Base-by-base conservation (phyloP, 2,888 invertebrate species). In the Megastigmus dorsalis region DNA sequence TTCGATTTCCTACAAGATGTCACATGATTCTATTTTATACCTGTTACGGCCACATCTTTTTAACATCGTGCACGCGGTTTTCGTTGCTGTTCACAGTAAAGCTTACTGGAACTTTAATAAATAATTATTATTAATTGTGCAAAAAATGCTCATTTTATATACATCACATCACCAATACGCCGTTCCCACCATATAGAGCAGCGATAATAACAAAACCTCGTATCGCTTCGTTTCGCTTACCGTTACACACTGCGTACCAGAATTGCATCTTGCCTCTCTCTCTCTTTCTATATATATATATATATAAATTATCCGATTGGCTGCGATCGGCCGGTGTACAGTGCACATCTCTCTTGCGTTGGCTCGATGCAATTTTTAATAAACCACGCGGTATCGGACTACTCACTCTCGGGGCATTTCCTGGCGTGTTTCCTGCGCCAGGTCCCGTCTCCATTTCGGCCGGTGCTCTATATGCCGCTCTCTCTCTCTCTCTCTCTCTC, bases 341-440 rank as follows among this genome's bases (percentile, higher is more conserved):
- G 48, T 23, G 59, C 1, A 18, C 45, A 23, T n/a, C 43, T 9
- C 9, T 13, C 23, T 0, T 20, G n/a, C 13, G 28, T 9, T 26
- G n/a, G 18, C 10, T 18, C n/a, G 26, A 41, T 65, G 60, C 55
- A 48, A 67, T 69, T 68, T 74, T 74, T 69, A 50, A 69, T 69
- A 74, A 69, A 62, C 69, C 65, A 20, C 36, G 43, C 33, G 57
- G n/a, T 48, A 69, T n/a, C 26, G 38, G 28, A n/a, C 18, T 10
- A 4, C 18, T 48, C 23, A 28, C n/a, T 1, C 23, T 43, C 41
- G 20, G 18, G 15, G 66, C 33, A 50, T 66, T 59, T 65, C 36
- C 33, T 30, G 36, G 50, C 38, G 55, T 57, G 48, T 67, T 72
- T 60, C 55, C 71, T 50, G 60, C 23, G 13, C 41, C n/a, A n/a